phyloP scores from a whole-genome alignment of 1,140 invertebrate genomes.

The Achroia grisella region DNA sequence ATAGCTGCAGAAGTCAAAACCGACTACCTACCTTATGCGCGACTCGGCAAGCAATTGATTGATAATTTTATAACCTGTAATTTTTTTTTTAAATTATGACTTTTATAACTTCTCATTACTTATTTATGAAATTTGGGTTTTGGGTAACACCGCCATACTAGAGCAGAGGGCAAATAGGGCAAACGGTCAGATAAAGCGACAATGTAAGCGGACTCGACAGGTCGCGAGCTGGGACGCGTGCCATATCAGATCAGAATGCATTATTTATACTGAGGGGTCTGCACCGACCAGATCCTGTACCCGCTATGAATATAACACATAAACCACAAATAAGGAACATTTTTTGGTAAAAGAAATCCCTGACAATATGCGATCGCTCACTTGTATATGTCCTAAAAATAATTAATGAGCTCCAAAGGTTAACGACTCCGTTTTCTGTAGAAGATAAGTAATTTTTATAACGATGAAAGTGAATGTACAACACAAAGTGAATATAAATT shows the following conservation, averaged over 20 bases:
- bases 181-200: conserved; percentile 11
- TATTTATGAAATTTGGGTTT: neutral
- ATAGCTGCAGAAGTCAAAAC: no score
- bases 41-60: no score
- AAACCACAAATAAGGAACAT: conserved; percentile 12
- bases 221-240: conserved; percentile 15
- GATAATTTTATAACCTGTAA: no score
- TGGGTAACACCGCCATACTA: conserved; percentile 19
- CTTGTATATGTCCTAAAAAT: conserved; percentile 20
- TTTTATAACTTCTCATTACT: no score
- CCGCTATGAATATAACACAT: conserved; percentile 5
- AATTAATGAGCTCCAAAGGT: conserved; percentile 9
- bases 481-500: no score
- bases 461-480: conserved; percentile 1
- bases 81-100: no score
- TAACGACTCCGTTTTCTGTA: conserved; percentile 1
- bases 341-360: conserved; percentile 8
- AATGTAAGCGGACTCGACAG: conserved; percentile 14
- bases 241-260: conserved; percentile 24
- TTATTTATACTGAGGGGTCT: conserved; percentile 20
- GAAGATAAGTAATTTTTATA: conserved; percentile 3
- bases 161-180: conserved; percentile 1
- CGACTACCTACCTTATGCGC: no score
- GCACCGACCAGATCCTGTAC: neutral
- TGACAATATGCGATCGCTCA: conserved; percentile 7